These are phyloP conservation scores for Perca schrenkii DNA, from an alignment of 2,113 vertebrate species.

Conservation along the genomic window DNA sequence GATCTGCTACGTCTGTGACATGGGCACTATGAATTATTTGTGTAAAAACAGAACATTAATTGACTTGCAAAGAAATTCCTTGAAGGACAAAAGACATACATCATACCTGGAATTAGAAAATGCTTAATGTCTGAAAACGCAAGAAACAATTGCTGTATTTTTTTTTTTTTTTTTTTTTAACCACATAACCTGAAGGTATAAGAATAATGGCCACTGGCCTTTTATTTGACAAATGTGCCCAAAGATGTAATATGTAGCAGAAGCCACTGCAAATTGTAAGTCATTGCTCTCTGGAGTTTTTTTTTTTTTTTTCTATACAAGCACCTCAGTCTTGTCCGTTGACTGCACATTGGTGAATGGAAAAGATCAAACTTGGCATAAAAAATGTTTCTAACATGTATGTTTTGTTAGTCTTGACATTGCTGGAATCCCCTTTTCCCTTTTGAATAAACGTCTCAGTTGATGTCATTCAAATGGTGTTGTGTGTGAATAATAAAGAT, in stretches of 20 bases:
- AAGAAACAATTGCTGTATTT: constrained; percentile 20
- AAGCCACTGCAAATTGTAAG: constrained; percentile 50
- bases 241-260: constrained; percentile 54
- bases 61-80: constrained; percentile 35
- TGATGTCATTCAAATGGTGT: constrained; percentile 78
- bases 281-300: constrained; percentile 27
- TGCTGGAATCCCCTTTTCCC: constrained; percentile 56
- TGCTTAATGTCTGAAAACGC: constrained; percentile 21
- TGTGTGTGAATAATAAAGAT: constrained; percentile 74
- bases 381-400: constrained; percentile 39
- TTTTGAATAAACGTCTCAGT: constrained; percentile 69
- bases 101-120: constrained; percentile 16
- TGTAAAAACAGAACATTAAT: constrained; percentile 37
- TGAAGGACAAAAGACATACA: constrained; percentile 29
- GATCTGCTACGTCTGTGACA: constrained; percentile 62
- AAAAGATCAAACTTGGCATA: constrained; percentile 30
- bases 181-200: constrained; percentile 11
- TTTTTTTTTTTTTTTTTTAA: background rate
- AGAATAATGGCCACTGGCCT: constrained; percentile 23
- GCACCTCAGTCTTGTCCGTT: constrained; percentile 63
- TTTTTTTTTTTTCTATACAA: background rate
- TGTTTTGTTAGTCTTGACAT: constrained; percentile 52
- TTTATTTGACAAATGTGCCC: constrained; percentile 31
- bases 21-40: constrained; percentile 44
- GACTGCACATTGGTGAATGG: constrained; percentile 67